Evolutionary conservation across 2,888 invertebrate genomes (phyloP), one percentile per base, ranked within the genome.

Genomic region (Griposia aprilina): DNA sequence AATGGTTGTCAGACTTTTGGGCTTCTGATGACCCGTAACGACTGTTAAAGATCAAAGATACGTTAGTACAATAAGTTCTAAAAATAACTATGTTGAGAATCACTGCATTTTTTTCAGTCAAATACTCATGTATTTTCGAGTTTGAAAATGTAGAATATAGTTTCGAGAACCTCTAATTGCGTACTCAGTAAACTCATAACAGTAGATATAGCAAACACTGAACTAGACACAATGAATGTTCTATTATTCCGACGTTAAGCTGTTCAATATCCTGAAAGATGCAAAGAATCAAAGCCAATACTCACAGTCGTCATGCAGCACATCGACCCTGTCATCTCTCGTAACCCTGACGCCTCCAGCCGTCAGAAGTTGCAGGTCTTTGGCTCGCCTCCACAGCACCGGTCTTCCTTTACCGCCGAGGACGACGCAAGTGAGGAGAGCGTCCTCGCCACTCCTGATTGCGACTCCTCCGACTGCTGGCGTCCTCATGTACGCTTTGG

Each of bases 381-480:
- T 97, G 76, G 98, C 98, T 89, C 98, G 97, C 92, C 98, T 97
- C 98, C 98, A 98, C 91, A 98, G 97, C 74, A 98, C 98, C 0
- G 98, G 98, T 90, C 98, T 97, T 48, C 98, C 97, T 59, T 97
- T 98, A 5, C 97, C 97, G 52, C 98, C 97, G 52, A 97, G 96
- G 52, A 98, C 98, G 76, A 98, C 98, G 93, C 98, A 98, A 20
- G 98, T 98, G 70, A 98, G 97, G 62, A 98, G 95, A 4, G 98
- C 98, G 92, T 98, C 98, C 89, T 98, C 98, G 20, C 98, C 98
- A 74, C 93, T 94, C 87, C 93, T 92, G 26, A 96, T 96, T 0
- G 95, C 92, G 0, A 96, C 95, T 0, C 95, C 95, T 0, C 95
- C 94, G 6, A 83, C 71, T 0, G 92, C 90, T 0, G 96, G 96